Evolutionary conservation across 2,797 vertebrate genomes (phyloP).

Genomic region (Tauraco hartlaubi): DNA sequence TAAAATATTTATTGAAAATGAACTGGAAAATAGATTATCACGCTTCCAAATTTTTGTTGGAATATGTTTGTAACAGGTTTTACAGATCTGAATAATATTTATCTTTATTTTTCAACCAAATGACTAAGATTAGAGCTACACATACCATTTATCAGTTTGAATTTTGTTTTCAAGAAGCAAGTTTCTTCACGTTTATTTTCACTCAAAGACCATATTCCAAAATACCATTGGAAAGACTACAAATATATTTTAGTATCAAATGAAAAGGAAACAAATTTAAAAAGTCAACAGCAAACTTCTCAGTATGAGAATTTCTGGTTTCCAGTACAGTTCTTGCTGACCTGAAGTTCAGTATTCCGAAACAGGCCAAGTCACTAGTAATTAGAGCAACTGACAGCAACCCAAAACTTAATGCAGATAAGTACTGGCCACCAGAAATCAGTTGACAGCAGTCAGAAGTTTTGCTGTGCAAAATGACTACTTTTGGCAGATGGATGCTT

Average conservation of each 20-base stretch:
- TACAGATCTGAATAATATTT: neutral
- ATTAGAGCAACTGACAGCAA: neutral
- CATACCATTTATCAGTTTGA: neutral
- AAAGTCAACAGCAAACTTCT: neutral
- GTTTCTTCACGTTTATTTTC: neutral
- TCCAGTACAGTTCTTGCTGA: neutral
- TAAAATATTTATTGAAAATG: neutral
- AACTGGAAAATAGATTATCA: neutral
- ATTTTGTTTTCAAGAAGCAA: neutral
- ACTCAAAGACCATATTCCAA: neutral
- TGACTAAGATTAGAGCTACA: neutral
- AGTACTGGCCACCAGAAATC: neutral
- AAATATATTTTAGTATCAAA: neutral
- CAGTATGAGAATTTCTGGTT: neutral
- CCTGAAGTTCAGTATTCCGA: neutral
- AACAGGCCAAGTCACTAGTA: neutral
- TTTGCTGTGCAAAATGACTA: neutral
- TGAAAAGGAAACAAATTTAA: neutral
- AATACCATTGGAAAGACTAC: neutral
- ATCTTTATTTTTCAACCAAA: neutral
- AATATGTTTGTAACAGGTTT: neutral
- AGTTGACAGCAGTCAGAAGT: neutral
- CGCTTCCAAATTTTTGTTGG: neutral
- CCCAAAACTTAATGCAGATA: neutral
- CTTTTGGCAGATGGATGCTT: fast-evolving